Evolutionary conservation across 2,797 vertebrate genomes (phyloP), one percentile per base, ranked within the genome.

Genomic region (Gallirallus australis): DNA sequence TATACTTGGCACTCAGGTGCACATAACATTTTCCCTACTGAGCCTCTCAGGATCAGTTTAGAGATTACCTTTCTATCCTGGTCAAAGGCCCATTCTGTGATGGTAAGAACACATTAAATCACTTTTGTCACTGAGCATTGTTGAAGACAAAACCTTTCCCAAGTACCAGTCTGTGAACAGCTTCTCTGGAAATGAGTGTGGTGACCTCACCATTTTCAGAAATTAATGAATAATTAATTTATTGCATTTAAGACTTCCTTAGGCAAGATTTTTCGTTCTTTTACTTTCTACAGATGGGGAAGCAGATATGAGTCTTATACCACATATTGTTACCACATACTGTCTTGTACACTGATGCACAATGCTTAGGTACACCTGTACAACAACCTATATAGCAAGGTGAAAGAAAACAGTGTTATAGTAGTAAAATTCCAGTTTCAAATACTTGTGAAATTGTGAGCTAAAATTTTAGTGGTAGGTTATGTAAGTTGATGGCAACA

Each of bases 61-160:
- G 15, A 61, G 33, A 61, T 37, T 9, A 48, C 5, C 4, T 33
- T 70, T 83, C 35, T 11, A 5, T 18, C 5, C 7, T 2, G 3
- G 25, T 24, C 35, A 60, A 45, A 7, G 27, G 4, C 5, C 4
- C 2, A 2, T 4, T 1, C 16, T 16, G 8, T 18, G 35, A 31
- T 1, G 1, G 19, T 40, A n/a, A 50, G 4, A 4, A 15, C 17
- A 24, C 0, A 0, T 37, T n/a, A n/a, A 16, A 24, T 61, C 20
- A 27, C 7, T 2, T 40, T 6, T 40, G 21, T 11, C 15, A 75
- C 23, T 53, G 40, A 65, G 14, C 5, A 33, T 14, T 8, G 21
- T 11, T 16, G 24, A 89, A 65, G 18, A 56, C 4, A 60, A 53
- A 76, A 39, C 9, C 7, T 48, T 75, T 78, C 25, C 28, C 21